Evolutionary conservation across 2,888 invertebrate species (phyloP).

Genomic region (Cryptocheilus praepositus): DNA sequence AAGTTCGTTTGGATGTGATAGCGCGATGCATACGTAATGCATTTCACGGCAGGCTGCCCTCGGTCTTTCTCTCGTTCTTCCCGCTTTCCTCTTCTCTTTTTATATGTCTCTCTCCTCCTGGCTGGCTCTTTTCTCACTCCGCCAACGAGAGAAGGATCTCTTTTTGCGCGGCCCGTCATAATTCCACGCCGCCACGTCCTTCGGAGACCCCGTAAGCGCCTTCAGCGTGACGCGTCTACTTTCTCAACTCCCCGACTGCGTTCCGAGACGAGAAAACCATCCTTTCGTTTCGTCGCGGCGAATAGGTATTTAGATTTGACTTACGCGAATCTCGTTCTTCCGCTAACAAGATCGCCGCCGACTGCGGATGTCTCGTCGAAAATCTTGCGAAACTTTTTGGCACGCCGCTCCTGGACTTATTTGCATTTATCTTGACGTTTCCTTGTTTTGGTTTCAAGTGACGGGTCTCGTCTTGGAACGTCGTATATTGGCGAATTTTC

Average conservation of each 20-base stretch:
- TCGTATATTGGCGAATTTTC: no score
- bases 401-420: no score
- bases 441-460: no score
- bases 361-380: not conserved
- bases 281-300: slow-evolving; percentile 6
- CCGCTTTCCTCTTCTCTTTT: not conserved
- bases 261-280: not conserved
- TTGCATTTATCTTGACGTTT: no score
- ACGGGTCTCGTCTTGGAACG: no score
- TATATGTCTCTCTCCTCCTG: not conserved
- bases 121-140: slow-evolving; percentile 12
- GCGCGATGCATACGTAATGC: slow-evolving; percentile 61
- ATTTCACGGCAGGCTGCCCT: slow-evolving; percentile 49
- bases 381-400: not conserved
- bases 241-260: slow-evolving; percentile 1
- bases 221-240: slow-evolving; percentile 9
- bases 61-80: slow-evolving; percentile 12
- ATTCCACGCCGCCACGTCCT: slow-evolving; percentile 1
- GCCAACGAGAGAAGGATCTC: no score
- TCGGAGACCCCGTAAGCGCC: not conserved
- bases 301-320: slow-evolving; percentile 4
- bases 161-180: slow-evolving; percentile 1
- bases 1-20: slow-evolving; percentile 30
- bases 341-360: not conserved
- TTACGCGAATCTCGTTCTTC: not conserved